These are phyloP conservation scores for Umimayanthus kanabou DNA, from an alignment of 92 coral and sea anemone species.

Conservation along the genomic window DNA sequence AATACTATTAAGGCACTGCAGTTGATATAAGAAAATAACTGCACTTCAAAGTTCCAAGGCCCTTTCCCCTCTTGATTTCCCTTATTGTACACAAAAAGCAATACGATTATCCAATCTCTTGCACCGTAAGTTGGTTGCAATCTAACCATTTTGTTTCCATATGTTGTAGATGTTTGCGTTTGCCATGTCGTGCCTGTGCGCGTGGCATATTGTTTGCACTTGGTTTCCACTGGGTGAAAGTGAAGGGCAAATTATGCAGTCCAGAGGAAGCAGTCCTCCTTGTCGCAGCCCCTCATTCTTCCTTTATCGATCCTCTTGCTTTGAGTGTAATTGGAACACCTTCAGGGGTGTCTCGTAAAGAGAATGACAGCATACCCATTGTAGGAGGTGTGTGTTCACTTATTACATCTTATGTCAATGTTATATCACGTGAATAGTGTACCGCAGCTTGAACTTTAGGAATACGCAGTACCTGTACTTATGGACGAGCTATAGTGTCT, in stretches of 20 bases:
- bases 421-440: too few species aligned
- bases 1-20: too few species aligned
- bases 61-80: too few species aligned
- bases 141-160: background rate
- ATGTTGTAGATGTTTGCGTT: conserved; percentile 51
- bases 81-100: background rate
- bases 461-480: background rate
- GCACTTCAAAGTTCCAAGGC: too few species aligned
- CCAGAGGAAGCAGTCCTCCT: conserved; percentile 79
- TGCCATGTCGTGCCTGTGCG: conserved; percentile 64
- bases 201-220: conserved; percentile 73
- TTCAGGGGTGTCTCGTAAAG: conserved; percentile 71
- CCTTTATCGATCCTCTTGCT: conserved; percentile 74
- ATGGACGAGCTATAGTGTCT: too few species aligned
- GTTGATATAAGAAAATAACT: too few species aligned
- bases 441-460: background rate
- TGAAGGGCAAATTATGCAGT: conserved; percentile 65
- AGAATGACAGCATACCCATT: conserved; percentile 75
- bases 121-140: background rate
- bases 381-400: conserved; percentile 58
- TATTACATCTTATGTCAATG: background rate
- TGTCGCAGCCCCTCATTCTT: conserved; percentile 79
- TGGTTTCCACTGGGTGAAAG: conserved; percentile 86
- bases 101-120: background rate
- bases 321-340: conserved; percentile 61